Evolutionary conservation across 2,888 invertebrate genomes (phyloP).

Genomic region (Hydrotaea cyrtoneurina): DNA sequence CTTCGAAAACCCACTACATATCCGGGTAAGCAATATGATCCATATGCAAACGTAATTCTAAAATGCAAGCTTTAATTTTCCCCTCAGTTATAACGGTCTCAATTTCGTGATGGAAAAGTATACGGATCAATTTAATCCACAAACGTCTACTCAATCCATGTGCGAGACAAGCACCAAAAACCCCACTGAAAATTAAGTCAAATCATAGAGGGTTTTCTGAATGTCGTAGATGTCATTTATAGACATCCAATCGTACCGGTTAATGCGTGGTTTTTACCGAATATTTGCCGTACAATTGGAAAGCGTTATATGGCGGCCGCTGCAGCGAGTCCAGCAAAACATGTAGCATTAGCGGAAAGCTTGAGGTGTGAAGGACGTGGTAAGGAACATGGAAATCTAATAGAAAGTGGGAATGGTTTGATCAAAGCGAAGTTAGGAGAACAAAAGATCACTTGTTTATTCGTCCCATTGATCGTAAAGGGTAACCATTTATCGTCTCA

Average conservation of each 20-base stretch:
- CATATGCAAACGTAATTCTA: background rate
- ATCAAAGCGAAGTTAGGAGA: conserved; percentile 75
- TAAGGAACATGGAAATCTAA: conserved; percentile 73
- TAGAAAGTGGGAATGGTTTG: conserved; percentile 74
- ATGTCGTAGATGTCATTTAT: conserved; percentile 86
- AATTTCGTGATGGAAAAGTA: conserved; percentile 87
- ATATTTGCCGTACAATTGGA: conserved; percentile 85
- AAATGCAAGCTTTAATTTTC: conserved; percentile 4
- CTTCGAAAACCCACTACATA: conserved; percentile 87
- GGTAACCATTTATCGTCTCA: conserved; percentile 60
- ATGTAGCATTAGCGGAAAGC: conserved; percentile 84
- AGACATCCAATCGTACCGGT: conserved; percentile 88
- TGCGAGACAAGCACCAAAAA: conserved; percentile 87
- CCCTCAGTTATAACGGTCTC: conserved; percentile 87
- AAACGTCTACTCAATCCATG: conserved; percentile 88
- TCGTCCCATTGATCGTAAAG: too few relatives aligned
- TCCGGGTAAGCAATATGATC: conserved; percentile 85
- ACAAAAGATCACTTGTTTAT: too few relatives aligned
- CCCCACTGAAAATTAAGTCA: conserved; percentile 86
- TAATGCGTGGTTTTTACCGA: conserved; percentile 86
- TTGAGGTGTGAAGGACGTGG: conserved; percentile 82
- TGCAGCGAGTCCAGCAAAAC: conserved; percentile 87
- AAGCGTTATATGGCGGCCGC: conserved; percentile 88
- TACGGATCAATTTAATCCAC: conserved; percentile 88
- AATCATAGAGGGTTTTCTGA: conserved; percentile 84